Evolutionary conservation across 1,140 invertebrate species (phyloP).

Genomic region (Hylaeus anthracinus): DNA sequence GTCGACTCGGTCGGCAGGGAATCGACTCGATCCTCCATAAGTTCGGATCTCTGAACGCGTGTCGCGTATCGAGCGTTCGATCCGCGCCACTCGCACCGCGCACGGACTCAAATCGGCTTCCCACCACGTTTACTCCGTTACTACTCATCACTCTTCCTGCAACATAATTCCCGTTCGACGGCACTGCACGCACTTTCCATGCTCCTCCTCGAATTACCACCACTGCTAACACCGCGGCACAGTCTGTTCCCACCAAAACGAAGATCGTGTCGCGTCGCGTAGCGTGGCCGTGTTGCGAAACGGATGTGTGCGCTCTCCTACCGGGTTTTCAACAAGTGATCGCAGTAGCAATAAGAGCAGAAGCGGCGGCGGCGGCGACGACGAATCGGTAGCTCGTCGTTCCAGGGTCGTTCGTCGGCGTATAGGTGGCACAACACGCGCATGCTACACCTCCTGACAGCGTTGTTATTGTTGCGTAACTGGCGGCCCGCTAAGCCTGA

Average conservation of each 20-base stretch:
- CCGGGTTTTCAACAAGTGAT: conserved; percentile 62
- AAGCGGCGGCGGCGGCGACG: conserved; percentile 31
- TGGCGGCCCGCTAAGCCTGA: conserved; percentile 59
- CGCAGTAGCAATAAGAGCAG: conserved; percentile 25
- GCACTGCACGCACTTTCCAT: conserved; percentile 30
- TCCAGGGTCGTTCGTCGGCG: conserved; percentile 58
- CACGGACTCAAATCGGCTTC: conserved; percentile 6
- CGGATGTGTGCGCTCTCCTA: conserved; percentile 23
- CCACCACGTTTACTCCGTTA: conserved; percentile 7
- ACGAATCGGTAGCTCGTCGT: conserved; percentile 37
- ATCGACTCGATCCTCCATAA: conserved; percentile 15
- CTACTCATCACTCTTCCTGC: conserved; percentile 26
- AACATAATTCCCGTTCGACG: conserved; percentile 22
- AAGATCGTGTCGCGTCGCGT: neutral
- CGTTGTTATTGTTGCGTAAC: conserved; percentile 74
- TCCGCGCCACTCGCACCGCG: conserved; percentile 17
- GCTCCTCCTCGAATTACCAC: conserved; percentile 3
- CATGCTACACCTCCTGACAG: conserved; percentile 63
- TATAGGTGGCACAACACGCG: conserved; percentile 58
- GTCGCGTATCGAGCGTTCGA: conserved; percentile 31
- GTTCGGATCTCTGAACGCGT: conserved; percentile 14
- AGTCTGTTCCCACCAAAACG: neutral
- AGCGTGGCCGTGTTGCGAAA: neutral
- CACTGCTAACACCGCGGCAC: neutral
- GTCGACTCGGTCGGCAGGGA: neutral